phyloP scores from a whole-genome alignment of 2,113 vertebrate species.

The Python bivittatus region DNA sequence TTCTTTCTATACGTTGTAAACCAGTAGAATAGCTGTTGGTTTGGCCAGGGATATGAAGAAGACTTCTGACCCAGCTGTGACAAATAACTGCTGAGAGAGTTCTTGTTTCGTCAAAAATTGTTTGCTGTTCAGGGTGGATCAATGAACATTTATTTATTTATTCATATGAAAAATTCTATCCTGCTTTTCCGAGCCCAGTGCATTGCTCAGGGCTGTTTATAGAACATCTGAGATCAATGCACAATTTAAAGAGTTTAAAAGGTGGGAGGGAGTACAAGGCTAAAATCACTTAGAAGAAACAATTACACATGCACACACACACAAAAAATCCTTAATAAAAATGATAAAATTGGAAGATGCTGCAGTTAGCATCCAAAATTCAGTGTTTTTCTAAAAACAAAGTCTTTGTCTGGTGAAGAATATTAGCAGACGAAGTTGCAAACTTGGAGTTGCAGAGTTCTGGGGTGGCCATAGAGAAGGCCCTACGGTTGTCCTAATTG shows the following conservation, averaged over 20 bases:
- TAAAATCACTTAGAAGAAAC: not conserved
- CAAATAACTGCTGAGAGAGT: not conserved
- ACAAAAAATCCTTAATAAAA: not conserved
- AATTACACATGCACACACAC: not conserved
- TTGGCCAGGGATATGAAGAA: not conserved
- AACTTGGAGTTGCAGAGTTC: not conserved
- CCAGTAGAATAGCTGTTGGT: not conserved
- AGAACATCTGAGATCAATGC: not conserved
- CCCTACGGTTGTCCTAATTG: not conserved
- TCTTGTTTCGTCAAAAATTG: not conserved
- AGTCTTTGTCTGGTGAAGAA: not conserved
- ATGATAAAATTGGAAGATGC: not conserved
- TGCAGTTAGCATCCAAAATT: not conserved
- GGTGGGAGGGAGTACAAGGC: not conserved
- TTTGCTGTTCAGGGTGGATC: constrained; percentile 19
- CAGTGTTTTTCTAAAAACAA: not conserved
- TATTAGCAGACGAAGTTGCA: not conserved
- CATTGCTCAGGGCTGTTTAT: not conserved
- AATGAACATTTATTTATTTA: not conserved
- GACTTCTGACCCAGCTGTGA: not conserved
- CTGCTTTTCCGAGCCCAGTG: not conserved
- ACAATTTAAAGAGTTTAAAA: not conserved
- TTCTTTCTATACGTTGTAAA: not conserved
- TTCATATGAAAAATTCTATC: not conserved
- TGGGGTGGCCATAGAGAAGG: not conserved